Evolutionary conservation across 2,888 invertebrate species (phyloP).

Genomic region (Myopa tessellatipennis): DNA sequence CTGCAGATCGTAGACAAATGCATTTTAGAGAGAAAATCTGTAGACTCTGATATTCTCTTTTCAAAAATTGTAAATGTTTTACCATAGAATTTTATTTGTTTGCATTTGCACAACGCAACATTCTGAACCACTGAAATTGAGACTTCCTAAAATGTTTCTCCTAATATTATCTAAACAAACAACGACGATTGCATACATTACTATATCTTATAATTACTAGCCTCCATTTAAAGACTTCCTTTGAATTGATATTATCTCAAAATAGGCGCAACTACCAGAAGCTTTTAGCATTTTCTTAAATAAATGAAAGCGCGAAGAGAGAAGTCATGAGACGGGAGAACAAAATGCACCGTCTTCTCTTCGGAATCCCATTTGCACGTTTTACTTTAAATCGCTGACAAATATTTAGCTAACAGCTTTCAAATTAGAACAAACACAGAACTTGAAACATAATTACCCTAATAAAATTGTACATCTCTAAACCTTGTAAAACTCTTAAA

Average conservation of each 20-base stretch:
- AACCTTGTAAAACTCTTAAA: too few relatives aligned
- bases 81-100: constrained; percentile 18
- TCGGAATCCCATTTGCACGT: too few relatives aligned
- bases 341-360: too few relatives aligned
- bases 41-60: constrained; percentile 14
- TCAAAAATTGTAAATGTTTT: constrained; percentile 20
- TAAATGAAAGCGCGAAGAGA: too few relatives aligned
- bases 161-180: neutral
- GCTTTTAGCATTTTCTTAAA: too few relatives aligned
- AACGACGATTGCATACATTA: too few relatives aligned
- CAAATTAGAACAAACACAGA: neutral
- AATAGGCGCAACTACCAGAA: too few relatives aligned
- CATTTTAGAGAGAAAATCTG: constrained; percentile 15
- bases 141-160: neutral
- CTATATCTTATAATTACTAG: neutral
- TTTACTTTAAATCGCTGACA: too few relatives aligned
- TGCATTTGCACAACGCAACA: constrained; percentile 1
- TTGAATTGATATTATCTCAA: too few relatives aligned
- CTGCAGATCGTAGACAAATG: neutral
- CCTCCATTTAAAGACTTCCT: constrained; percentile 12
- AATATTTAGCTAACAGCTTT: too few relatives aligned
- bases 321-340: too few relatives aligned
- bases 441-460: neutral
- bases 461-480: too few relatives aligned
- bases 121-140: neutral